Evolutionary conservation across 2,888 invertebrate species (phyloP).

Genomic region (Galerucella calmariensis): DNA sequence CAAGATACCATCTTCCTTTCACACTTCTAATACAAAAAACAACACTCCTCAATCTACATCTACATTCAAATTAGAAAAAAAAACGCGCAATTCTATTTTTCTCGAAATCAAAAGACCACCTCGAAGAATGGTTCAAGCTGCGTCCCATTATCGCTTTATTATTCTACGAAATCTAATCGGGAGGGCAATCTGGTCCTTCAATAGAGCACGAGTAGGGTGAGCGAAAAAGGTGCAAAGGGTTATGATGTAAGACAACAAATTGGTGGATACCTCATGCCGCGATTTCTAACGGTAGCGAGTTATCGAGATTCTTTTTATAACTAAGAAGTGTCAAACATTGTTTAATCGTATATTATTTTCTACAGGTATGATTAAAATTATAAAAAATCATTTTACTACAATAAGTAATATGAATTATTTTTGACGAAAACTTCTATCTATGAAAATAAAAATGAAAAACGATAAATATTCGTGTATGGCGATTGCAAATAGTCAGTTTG

Average conservation of each 20-base stretch:
- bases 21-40: constrained; percentile 27
- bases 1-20: constrained; percentile 18
- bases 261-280: constrained; percentile 48
- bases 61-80: constrained; percentile 45
- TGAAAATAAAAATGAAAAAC: no score
- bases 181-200: constrained; percentile 52
- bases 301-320: constrained; percentile 45
- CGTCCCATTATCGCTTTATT: constrained; percentile 60
- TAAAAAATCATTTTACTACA: no score
- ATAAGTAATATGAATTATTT: not conserved
- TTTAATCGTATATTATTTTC: not conserved
- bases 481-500: constrained; percentile 29
- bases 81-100: constrained; percentile 50
- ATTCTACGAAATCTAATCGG: constrained; percentile 58
- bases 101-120: constrained; percentile 54
- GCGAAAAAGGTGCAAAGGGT: constrained; percentile 54
- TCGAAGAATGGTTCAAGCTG: constrained; percentile 57
- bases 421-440: no score
- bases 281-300: constrained; percentile 55
- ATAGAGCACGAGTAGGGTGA: constrained; percentile 48
- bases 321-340: constrained; percentile 12
- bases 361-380: not conserved
- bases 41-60: constrained; percentile 31
- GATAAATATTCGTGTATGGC: constrained; percentile 23
- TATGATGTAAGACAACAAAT: constrained; percentile 44